Evolutionary conservation across 2,797 vertebrate genomes (phyloP), one percentile per base, ranked within the genome.

Genomic region (Sebastes vulpes): DNA sequence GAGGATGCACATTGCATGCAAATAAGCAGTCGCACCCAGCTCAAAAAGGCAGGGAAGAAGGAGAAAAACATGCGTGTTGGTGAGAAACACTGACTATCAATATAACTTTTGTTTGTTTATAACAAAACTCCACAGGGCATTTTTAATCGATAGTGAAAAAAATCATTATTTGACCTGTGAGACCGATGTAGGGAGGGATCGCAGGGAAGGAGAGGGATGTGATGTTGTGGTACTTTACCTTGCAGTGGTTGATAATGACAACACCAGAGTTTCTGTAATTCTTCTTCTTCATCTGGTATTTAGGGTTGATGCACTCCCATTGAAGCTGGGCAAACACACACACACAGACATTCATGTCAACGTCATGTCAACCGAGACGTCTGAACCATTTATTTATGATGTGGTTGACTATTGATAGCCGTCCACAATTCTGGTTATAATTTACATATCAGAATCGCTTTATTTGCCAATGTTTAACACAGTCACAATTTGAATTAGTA

Each of bases 281-380:
- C 94, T 99, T 99, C 96, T 99, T 99, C 95, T 99, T 99, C 85
- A 97, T 96, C 93, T 98, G 98, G 93, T 99, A 99, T 91, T 99
- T 99, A 31, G 98, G 99, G 85, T 99, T 99, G 94, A 99, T 98
- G 92, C 99, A 99, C 81, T 99, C 99, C 99, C 99, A 99, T 61
- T 99, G 98, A 42, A 99, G 96, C 97, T 98, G 84, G 38, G 25
- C 10, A 83, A 50, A 80, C 25, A 84, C 54, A 73, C 54, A 72
- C 65, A 84, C 58, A 32, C 42, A 65, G 16, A 58, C 25, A 71
- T 12, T 23, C 9, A 25, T 18, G 29, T 60, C 31, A 53, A 38
- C 58, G 16, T 50, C 12, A 48, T 50, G 12, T 42, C 0, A 60
- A 4, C n/a, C 5, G 6, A 32, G n/a, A 60, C 6, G 2, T 32